Evolutionary conservation across 1,140 invertebrate genomes (phyloP).

Genomic region (Nephotettix cincticeps): DNA sequence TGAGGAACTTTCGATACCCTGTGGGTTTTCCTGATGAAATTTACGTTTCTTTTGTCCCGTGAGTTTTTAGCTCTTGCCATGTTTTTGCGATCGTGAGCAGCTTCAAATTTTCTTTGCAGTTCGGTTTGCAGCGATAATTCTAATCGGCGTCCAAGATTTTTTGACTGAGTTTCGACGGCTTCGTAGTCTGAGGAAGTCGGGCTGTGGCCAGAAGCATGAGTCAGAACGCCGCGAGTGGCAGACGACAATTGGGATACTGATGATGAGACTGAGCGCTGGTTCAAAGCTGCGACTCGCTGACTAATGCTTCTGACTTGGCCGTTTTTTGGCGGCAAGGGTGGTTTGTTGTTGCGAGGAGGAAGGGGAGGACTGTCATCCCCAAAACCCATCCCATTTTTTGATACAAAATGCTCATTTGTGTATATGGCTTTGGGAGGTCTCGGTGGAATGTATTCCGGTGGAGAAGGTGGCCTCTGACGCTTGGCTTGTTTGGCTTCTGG

Average conservation of each 20-base stretch:
- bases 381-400: background rate
- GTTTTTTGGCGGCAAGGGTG: constrained; percentile 58
- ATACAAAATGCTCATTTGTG: constrained; percentile 31
- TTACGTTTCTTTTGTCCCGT: constrained; percentile 7
- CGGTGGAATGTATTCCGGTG: constrained; percentile 43
- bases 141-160: constrained; percentile 22
- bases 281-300: constrained; percentile 24
- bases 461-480: constrained; percentile 54
- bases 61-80: background rate
- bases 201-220: constrained; percentile 49
- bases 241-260: constrained; percentile 34
- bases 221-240: constrained; percentile 39
- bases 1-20: constrained; percentile 17
- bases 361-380: constrained; percentile 37
- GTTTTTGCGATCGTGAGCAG: background rate
- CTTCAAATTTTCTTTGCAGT: constrained; percentile 2
- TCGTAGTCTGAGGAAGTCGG: constrained; percentile 49
- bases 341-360: constrained; percentile 41
- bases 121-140: constrained; percentile 13
- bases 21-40: constrained; percentile 7
- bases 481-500: constrained; percentile 47
- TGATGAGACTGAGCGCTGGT: background rate
- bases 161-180: constrained; percentile 18
- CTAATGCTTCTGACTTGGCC: constrained; percentile 45
- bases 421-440: constrained; percentile 30